phyloP scores from a whole-genome alignment of 2,113 vertebrate species.

The Menidia beryllina region DNA sequence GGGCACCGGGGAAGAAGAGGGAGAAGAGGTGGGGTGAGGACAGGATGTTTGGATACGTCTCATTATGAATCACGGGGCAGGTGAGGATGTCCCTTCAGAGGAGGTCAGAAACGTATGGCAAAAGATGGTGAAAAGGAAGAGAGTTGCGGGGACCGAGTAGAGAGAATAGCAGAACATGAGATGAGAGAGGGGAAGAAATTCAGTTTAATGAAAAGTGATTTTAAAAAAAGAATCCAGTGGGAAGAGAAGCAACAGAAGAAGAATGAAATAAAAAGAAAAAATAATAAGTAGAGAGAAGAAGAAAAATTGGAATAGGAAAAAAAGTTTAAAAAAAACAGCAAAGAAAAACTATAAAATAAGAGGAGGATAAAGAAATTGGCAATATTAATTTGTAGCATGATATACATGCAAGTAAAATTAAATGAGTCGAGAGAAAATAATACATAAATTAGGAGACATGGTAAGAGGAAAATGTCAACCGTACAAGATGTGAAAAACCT shows the following conservation, averaged over 20 bases:
- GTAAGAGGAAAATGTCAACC: neutral
- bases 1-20: slow-evolving; percentile 52
- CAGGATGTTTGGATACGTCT: slow-evolving; percentile 72
- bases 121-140: slow-evolving; percentile 23
- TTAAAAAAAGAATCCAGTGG: too few relatives aligned
- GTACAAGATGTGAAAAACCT: neutral
- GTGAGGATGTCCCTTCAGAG: slow-evolving; percentile 58
- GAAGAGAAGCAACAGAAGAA: too few relatives aligned
- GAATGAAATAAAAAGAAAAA: too few relatives aligned
- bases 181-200: neutral
- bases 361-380: too few relatives aligned
- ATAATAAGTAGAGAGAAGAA: too few relatives aligned
- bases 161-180: neutral
- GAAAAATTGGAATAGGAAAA: too few relatives aligned
- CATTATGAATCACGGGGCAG: slow-evolving; percentile 88
- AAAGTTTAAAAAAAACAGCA: too few relatives aligned
- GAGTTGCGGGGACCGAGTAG: neutral
- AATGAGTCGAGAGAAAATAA: neutral
- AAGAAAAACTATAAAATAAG: too few relatives aligned
- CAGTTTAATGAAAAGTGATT: too few relatives aligned
- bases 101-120: slow-evolving; percentile 59
- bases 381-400: too few relatives aligned
- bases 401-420: neutral
- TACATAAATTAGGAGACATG: neutral
- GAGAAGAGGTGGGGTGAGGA: slow-evolving; percentile 32